Evolutionary conservation across 2,113 vertebrate species (phyloP).

Genomic region (Hippocampus mohnikei): DNA sequence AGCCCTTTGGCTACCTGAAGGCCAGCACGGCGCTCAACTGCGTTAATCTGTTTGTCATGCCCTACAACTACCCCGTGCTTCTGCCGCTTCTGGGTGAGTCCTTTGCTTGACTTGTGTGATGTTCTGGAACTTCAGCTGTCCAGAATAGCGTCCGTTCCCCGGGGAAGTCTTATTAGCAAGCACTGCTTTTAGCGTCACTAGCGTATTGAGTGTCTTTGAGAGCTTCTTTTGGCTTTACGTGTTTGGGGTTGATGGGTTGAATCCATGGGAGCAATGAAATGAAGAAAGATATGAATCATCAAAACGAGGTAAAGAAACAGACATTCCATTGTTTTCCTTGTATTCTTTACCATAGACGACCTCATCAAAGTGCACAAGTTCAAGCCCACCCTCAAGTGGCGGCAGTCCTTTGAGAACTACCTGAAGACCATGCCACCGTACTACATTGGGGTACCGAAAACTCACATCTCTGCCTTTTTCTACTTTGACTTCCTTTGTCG

Average conservation of each 20-base stretch:
- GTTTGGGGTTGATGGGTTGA: too few species aligned
- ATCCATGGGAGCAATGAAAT: too few species aligned
- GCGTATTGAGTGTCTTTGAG: too few species aligned
- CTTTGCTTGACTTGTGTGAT: neutral
- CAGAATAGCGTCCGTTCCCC: too few species aligned
- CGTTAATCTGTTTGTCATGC: conserved; percentile 98
- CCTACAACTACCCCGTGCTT: conserved; percentile 95
- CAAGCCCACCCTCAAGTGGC: conserved; percentile 93
- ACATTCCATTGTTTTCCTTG: neutral
- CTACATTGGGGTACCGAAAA: conserved; percentile 86
- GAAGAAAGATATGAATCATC: too few species aligned
- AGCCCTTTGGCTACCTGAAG: conserved; percentile 96
- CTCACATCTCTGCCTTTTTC: neutral
- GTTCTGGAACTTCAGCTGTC: neutral
- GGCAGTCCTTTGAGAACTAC: conserved; percentile 96
- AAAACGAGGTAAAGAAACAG: too few species aligned
- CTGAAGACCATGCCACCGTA: conserved; percentile 98
- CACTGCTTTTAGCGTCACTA: too few species aligned
- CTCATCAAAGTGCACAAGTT: conserved; percentile 98
- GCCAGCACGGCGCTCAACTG: conserved; percentile 95
- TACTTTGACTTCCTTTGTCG: neutral
- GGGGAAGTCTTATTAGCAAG: too few species aligned
- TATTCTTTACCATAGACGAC: conserved; percentile 76
- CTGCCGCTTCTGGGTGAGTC: conserved; percentile 89
- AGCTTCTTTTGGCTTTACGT: too few species aligned